Evolutionary conservation across 1,140 invertebrate genomes (phyloP), one percentile per base, ranked within the genome.

Genomic region (Drosophila ananassae): DNA sequence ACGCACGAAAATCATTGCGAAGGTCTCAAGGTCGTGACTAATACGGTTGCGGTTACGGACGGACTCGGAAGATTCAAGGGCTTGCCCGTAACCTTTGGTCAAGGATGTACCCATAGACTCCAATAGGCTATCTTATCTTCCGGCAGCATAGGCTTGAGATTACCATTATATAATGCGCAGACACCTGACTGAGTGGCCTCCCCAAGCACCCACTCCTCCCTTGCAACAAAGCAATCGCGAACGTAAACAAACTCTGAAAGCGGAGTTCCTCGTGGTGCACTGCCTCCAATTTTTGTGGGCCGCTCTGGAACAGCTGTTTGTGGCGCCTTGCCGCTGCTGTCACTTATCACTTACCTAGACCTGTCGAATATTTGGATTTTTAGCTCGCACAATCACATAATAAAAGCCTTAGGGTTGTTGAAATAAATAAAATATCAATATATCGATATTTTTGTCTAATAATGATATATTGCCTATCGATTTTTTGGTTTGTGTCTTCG

Each of bases 161-260:
- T 78, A 52, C 67, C 60, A 73, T 87, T 87, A 87, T 87, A 87
- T 87, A 87, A 87, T 89, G 58, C 68, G 57, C 55, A 68, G 72
- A 75, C 71, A 75, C 80, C 80, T 83, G 80, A 83, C 81, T 64
- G 67, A 47, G 52, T 79, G 60, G 60, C 51, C 60, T n/a, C 17
- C 17, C 54, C 48, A 56, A 4, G 13, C 63, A 2, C 32, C 8
- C 51, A 44, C 41, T 28, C 41, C 32, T 12, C 22, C n/a, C 62
- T 2, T 6, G 9, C 0, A 8, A 1, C 3, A 0, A 21, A 2
- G 4, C 13, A 24, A 62, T 41, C 47, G 37, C 48, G 52, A 44
- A 69, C 63, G 67, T 71, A 71, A 71, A 71, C 67, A 71, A 71
- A 69, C 41, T 57, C 34, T 44, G 13, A 13, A 8, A 10, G 3